These are phyloP conservation scores for Cheilosia impressa DNA, from an alignment of 2,888 invertebrate genomes.

Conservation along the genomic window DNA sequence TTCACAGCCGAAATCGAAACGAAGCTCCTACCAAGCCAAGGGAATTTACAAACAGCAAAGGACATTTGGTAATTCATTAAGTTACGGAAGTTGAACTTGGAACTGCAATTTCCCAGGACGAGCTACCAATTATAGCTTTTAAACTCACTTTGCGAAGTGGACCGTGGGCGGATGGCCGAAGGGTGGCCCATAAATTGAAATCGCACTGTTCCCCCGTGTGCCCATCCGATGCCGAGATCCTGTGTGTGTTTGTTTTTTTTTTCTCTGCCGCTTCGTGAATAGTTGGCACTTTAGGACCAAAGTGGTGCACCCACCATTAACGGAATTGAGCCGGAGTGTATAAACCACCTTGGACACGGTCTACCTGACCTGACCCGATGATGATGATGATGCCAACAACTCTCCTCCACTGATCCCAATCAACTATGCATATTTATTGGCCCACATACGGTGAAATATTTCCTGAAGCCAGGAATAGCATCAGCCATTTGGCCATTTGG, in stretches of 20 bases:
- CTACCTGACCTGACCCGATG: conserved; percentile 65
- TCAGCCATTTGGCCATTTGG: conserved; percentile 49
- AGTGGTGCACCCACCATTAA: conserved; percentile 75
- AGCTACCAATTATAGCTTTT: conserved; percentile 78
- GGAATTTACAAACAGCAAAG: conserved; percentile 75
- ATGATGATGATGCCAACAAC: conserved; percentile 72
- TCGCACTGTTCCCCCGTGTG: conserved; percentile 56
- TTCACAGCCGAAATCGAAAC: conserved; percentile 39
- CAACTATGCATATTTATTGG: conserved; percentile 82
- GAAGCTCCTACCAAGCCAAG: conserved; percentile 51
- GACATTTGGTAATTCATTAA: conserved; percentile 84
- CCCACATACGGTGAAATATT: conserved; percentile 83
- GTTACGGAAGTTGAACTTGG: conserved; percentile 84
- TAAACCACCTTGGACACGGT: conserved; percentile 75
- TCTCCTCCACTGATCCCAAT: conserved; percentile 74
- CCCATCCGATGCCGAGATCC: conserved; percentile 38
- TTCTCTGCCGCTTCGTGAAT: conserved; percentile 45
- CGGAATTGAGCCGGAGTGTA: conserved; percentile 73
- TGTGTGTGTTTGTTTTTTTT: conserved; percentile 4
- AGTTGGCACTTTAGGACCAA: conserved; percentile 74
- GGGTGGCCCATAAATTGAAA: conserved; percentile 77
- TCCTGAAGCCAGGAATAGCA: conserved; percentile 69
- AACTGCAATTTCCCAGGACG: conserved; percentile 84
- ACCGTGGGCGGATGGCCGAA: conserved; percentile 30
- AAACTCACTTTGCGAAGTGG: conserved; percentile 76